phyloP scores from a whole-genome alignment of 2,888 invertebrate genomes.

The Frankliniella fusca region DNA sequence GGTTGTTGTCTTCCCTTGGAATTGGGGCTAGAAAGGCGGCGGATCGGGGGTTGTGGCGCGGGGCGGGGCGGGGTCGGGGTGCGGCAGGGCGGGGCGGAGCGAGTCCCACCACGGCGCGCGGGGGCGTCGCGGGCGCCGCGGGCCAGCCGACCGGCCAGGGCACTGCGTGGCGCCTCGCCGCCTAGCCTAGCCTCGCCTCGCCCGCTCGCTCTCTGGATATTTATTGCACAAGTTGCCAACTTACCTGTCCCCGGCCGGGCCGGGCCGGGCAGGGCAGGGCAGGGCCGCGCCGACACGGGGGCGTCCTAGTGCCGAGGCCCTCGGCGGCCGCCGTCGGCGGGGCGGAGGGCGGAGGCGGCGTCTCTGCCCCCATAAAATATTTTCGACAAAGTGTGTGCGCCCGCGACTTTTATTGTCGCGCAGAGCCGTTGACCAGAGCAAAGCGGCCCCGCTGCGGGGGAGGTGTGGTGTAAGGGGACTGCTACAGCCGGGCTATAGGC shows the following conservation, averaged over 20 bases:
- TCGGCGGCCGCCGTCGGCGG: too few relatives aligned
- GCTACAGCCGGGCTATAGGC: too few relatives aligned
- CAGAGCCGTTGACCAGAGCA: neutral
- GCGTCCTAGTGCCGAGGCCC: too few relatives aligned
- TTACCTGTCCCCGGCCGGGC: neutral
- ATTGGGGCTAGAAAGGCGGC: neutral
- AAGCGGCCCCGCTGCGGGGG: neutral
- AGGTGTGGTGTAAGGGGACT: neutral
- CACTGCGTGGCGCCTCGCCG: neutral
- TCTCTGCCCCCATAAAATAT: constrained; percentile 10
- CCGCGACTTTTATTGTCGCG: neutral
- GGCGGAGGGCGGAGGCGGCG: too few relatives aligned
- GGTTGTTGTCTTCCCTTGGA: too few relatives aligned
- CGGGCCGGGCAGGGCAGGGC: too few relatives aligned
- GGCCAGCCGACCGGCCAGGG: too few relatives aligned
- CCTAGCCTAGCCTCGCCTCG: too few relatives aligned
- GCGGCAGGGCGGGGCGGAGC: neutral
- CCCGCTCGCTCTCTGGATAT: neutral
- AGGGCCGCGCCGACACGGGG: too few relatives aligned
- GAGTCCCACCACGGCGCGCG: neutral
- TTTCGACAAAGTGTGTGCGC: constrained; percentile 14
- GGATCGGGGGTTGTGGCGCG: neutral
- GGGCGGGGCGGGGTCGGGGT: neutral
- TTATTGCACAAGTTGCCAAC: constrained; percentile 17
- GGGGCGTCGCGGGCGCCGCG: neutral